Conservation (phyloP, 1,140 invertebrate genomes). For the Hesperophylax magnus region DNA sequence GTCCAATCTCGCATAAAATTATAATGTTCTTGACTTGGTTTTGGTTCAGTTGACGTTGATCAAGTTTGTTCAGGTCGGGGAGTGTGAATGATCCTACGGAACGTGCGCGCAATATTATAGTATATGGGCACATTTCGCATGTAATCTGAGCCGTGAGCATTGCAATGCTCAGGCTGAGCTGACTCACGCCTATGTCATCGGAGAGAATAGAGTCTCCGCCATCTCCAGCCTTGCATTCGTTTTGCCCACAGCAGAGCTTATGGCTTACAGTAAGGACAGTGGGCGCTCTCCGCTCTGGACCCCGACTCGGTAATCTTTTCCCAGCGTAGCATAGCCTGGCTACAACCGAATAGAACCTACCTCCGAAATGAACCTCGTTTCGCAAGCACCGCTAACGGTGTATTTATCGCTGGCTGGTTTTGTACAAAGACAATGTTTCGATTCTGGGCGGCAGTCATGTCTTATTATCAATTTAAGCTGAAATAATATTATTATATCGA, state of each 20-base stretch:
- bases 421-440: constrained; percentile 4
- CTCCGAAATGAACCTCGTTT: constrained; percentile 25
- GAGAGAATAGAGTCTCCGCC: too few species aligned
- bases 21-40: neutral
- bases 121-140: too few species aligned
- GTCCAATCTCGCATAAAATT: constrained; percentile 2
- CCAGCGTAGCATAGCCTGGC: neutral
- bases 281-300: neutral
- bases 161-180: neutral
- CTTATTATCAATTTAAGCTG: too few species aligned
- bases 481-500: too few species aligned
- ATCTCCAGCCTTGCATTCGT: neutral
- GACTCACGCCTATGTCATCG: constrained; percentile 6
- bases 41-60: neutral
- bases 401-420: constrained; percentile 5
- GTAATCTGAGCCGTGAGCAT: too few species aligned
- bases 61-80: constrained; percentile 16
- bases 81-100: neutral
- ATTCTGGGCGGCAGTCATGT: neutral
- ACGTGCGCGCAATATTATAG: too few species aligned
- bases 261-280: neutral
- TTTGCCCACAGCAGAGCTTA: neutral
- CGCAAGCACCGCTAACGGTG: constrained; percentile 24
- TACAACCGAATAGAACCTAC: too few species aligned
- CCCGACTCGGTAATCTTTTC: constrained; percentile 3